These are phyloP conservation scores for Drosophila recens DNA, from an alignment of 2,888 invertebrate species.

Conservation along the genomic window DNA sequence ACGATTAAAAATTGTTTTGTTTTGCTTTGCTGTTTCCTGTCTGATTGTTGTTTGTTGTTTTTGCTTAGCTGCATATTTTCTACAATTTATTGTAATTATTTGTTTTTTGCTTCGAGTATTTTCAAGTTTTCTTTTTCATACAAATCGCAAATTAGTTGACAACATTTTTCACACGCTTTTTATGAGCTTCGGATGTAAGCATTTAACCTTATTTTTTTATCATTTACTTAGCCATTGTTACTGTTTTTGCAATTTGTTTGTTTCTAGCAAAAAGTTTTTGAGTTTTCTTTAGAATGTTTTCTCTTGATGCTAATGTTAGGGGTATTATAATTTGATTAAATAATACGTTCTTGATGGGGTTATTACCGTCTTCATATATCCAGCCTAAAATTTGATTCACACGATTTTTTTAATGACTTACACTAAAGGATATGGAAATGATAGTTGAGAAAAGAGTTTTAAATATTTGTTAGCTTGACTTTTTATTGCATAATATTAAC, in stretches of 20 bases:
- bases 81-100: conserved; percentile 68
- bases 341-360: not conserved
- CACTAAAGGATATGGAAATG: not conserved
- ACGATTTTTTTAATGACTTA: not conserved
- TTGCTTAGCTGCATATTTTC: conserved; percentile 53
- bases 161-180: conserved; percentile 76
- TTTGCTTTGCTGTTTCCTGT: conserved; percentile 66
- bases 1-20: conserved; percentile 60
- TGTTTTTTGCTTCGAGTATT: conserved; percentile 18
- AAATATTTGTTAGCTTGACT: not conserved
- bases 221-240: conserved; percentile 7
- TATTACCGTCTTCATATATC: not conserved
- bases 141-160: conserved; percentile 68
- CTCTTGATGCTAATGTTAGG: not conserved
- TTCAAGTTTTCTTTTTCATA: conserved; percentile 61
- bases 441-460: not conserved
- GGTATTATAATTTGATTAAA: not conserved
- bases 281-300: not conserved
- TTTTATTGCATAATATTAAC: conserved; percentile 22
- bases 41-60: conserved; percentile 55
- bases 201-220: conserved; percentile 71
- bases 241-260: conserved; percentile 19
- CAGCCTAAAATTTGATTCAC: not conserved
- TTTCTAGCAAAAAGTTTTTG: conserved; percentile 1
- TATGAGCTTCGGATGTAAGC: conserved; percentile 73